Percentiles rank a stretch among this genome's conserved stretches.
These are phyloP conservation scores for Melanocharis versteri DNA, from an alignment of 2,113 vertebrate species.

Conservation along the genomic window DNA sequence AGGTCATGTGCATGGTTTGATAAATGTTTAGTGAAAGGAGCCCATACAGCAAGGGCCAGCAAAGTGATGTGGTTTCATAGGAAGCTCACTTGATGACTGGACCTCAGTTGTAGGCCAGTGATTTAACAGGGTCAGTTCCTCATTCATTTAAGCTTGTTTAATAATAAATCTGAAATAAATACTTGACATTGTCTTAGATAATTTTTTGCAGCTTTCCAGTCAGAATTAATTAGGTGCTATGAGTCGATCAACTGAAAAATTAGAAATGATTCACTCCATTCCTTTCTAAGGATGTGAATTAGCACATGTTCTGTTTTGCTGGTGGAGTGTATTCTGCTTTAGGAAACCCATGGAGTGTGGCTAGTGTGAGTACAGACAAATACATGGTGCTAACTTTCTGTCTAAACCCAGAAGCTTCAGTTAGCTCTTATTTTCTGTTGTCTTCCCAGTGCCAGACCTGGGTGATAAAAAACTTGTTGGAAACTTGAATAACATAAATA, in stretches of 20 bases:
- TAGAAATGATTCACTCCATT: conserved; percentile 46
- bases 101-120: background rate
- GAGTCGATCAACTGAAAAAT: background rate
- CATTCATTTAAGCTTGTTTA: background rate
- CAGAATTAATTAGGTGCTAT: background rate
- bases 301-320: conserved; percentile 47
- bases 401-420: conserved; percentile 15
- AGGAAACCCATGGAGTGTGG: background rate
- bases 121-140: background rate
- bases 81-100: background rate
- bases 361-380: conserved; percentile 6
- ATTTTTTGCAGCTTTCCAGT: conserved; percentile 10
- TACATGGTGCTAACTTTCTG: background rate
- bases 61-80: background rate
- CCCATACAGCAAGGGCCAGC: background rate
- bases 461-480: background rate
- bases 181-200: background rate
- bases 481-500: background rate
- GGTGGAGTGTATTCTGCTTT: conserved; percentile 38
- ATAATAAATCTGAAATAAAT: background rate
- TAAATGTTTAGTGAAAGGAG: background rate
- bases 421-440: conserved; percentile 13
- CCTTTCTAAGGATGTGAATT: conserved; percentile 48
- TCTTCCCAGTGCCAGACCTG: conserved; percentile 6
- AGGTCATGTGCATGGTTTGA: background rate